Evolutionary conservation across 2,888 invertebrate genomes (phyloP), one percentile per base, ranked within the genome.

Genomic region (Campoplex nolae): DNA sequence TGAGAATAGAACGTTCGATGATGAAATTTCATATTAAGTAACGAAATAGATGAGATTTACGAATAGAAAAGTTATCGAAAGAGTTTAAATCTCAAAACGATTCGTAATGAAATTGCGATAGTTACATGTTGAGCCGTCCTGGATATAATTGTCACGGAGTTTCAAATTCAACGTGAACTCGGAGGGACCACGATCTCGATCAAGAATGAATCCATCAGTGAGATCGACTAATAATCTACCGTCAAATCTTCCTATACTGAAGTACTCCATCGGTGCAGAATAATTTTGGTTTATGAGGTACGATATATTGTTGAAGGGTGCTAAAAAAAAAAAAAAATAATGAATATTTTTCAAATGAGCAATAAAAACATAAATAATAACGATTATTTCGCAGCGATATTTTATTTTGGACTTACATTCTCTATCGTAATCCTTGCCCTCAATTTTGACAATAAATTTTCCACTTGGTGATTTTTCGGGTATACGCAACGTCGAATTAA

Each of bases 351-450:
- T 58, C 35, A 16, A 13, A 35, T 11, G 42, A 6, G 54, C 38
- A 23, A 51, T 65, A 38, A 32, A 23, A 23, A 38, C 38, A 38
- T 38, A 32, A 80, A 45, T 48, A 1, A 56, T 75, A 70, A 38
- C 13, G 45, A 23, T 16, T n/a, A 35, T 9, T 35, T 11, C 4
- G n/a, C n/a, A 56, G 3, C 11, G 0, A 48, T 32, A 3, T 48
- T 68, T 38, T 6, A 62, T 54, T 56, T 45, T 62, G 54, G 48
- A 90, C 93, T 94, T 91, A 96, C 96, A 94, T 89, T 96, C 96
- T 94, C 96, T 95, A 89, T 97, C 97, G 0, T 92, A 90, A 91
- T 97, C 97, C 0, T 82, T 90, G 18, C 95, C 95, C 1, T 89
- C 84, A 7, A 96, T 91, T 35, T 88, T 91, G 0, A 94, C 93